Evolutionary conservation across 2,797 vertebrate genomes (phyloP).

Genomic region (Eurystomus glaucurus): DNA sequence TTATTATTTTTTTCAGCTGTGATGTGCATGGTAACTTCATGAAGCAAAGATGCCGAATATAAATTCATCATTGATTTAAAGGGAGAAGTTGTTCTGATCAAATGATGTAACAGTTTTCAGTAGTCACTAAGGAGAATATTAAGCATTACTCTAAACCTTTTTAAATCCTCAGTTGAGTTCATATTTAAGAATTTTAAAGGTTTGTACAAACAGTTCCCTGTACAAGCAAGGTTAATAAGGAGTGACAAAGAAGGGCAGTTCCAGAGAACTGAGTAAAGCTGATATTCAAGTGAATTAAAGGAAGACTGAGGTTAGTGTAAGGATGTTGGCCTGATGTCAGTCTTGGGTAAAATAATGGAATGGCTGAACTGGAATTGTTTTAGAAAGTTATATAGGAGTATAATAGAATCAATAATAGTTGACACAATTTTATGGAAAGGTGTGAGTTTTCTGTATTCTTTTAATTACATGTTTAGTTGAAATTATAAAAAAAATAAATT

Average conservation of each 20-base stretch:
- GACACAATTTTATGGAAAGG: neutral
- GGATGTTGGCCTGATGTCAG: neutral
- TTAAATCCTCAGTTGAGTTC: neutral
- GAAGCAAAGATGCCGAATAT: neutral
- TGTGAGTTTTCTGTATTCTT: rapidly evolving
- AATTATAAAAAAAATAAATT: neutral
- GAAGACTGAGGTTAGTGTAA: neutral
- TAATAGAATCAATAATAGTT: neutral
- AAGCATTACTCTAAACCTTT: neutral
- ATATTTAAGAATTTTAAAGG: neutral
- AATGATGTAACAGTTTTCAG: neutral
- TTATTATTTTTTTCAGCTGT: neutral
- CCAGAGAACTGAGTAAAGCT: neutral
- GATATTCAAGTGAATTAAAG: neutral
- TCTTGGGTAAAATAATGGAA: neutral
- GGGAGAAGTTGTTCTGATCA: neutral
- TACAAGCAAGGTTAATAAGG: neutral
- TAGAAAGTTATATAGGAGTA: neutral
- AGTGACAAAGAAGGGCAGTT: neutral
- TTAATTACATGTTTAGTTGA: neutral
- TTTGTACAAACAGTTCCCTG: neutral
- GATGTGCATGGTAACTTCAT: neutral
- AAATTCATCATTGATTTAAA: neutral
- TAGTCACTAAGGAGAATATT: neutral
- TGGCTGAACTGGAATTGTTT: neutral